Base-by-base conservation (phyloP, 2,113 vertebrate genomes). In the Gnathonemus longibarbis region DNA sequence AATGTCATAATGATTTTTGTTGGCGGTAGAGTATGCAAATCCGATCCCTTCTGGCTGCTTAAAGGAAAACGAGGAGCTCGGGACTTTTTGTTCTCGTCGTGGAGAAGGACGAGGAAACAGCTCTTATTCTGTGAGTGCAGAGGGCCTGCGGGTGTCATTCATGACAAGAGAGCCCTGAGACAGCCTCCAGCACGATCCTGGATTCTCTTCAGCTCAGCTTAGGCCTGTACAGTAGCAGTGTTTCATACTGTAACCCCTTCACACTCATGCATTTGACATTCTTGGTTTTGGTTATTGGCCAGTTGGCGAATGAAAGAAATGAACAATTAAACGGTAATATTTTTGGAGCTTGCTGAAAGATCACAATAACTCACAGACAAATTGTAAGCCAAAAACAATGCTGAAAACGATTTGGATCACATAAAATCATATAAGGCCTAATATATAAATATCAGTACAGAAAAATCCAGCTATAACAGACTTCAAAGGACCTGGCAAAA, bases 81-180 rank as follows among this genome's bases (percentile, higher is more conserved):
- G 89, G 87, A 89, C 42, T 84, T 84, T 92, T 84, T 88, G 84
- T 77, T 91, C 91, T 90, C 39, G 10, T 92, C 13, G 83, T 89
- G 27, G 42, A 70, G 87, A 52, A 48, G 50, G 74, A 87, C 46
- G 50, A 52, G 74, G 6, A 50, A 27, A 89, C 39, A 74, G 42
- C 88, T 86, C 77, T 46, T 42, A 46, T 46, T 35, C 77, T 83
- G 77, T 21, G 39, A 48, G 45, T 84, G 83, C 17, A 46, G 7
- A 42, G 39, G 80, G 17, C 45, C 80, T 77, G 13, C 31, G 35
- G 70, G 70, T 7, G 27, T 39, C 70, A 15, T 39, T 39, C 31
- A 2, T 77, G 70, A 80, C 74, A 42, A 21, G 74, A 19, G 31
- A 39, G 5, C 31, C 70, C 31, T 19, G 35, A 39, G 70, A 19